Evolutionary conservation across 2,888 invertebrate genomes (phyloP).

Genomic region (Cyclophora albipunctata): DNA sequence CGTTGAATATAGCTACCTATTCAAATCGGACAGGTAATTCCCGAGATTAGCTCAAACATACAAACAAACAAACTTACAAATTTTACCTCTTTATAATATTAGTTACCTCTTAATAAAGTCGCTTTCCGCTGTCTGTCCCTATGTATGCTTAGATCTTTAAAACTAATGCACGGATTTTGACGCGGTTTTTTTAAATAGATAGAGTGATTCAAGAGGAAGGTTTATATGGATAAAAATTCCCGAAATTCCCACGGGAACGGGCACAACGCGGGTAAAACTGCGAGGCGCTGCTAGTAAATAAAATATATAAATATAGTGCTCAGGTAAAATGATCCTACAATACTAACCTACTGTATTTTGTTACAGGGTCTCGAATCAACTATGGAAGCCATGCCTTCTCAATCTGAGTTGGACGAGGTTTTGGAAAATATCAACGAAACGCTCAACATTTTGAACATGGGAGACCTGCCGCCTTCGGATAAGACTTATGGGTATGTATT

Average conservation of each 20-base stretch:
- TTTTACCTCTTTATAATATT: no score
- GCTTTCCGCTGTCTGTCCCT: no score
- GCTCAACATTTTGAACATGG: constrained; percentile 81
- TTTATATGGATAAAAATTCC: no score
- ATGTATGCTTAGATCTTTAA: no score
- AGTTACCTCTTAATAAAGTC: no score
- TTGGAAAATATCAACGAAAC: constrained; percentile 87
- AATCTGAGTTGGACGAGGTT: constrained; percentile 94
- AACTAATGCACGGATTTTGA: no score
- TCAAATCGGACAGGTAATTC: no score
- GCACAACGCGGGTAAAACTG: no score
- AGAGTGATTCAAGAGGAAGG: no score
- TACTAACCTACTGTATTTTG: neutral
- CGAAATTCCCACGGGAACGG: no score
- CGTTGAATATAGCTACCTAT: no score
- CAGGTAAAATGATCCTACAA: neutral
- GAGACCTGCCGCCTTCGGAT: constrained; percentile 84
- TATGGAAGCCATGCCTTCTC: constrained; percentile 92
- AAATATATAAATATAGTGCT: neutral
- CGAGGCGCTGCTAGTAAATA: neutral
- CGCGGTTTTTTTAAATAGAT: no score
- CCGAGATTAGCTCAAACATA: neutral
- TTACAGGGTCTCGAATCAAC: constrained; percentile 74
- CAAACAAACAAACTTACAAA: neutral
- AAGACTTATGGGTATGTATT: constrained; percentile 78